Evolutionary conservation across 92 coral and sea anemone species (phyloP), one percentile per base, ranked within the genome.

Genomic region (Heliopora coerulea): DNA sequence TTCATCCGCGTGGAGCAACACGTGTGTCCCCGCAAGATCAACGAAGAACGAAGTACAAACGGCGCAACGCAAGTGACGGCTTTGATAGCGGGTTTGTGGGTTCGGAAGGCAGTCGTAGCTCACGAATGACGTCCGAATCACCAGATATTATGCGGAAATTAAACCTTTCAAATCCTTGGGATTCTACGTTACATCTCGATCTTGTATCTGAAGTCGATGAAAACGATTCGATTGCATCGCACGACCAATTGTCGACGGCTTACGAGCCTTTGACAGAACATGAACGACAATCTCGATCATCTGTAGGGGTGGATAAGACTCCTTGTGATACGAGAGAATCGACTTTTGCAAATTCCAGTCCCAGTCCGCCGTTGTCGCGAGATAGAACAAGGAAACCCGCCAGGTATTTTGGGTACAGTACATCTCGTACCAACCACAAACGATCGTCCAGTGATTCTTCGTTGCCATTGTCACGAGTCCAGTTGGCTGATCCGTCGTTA

Each of bases 81-180:
- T 89, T 89, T 50, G 98, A 95, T 56, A 95, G 99, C 64, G 99
- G 99, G 12, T 95, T 95, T 68, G 88, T 93, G 52, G 99, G 99
- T 8, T 95, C 99, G 24, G 99, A 95, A 62, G 99, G 87, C 26
- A 95, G 99, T 66, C 89, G 96, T 44, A 86, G 86, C 50, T 92
- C 96, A 4, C 89, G 97, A 42, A 49, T 67, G 41, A 88, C 88
- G 0, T 59, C 79, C 54, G 87, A 90, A 37, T 86, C 90, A 25
- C 91, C 98, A 10, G 93, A 89, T 29, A 69, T 86, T 31, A 54
- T 70, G 28, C 62, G 54, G 20, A 70, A 70, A 21, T 21, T 70
- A 9, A 33, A 35, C 54, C 13, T 70, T 17, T 54, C 77, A 37
- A 70, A 52, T 20, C 62, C 30, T 29, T 70, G 77, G 77, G 77